Evolutionary conservation across 64 coral and sea anemone species (phyloP).

Genomic region (Pachyseris speciosa): DNA sequence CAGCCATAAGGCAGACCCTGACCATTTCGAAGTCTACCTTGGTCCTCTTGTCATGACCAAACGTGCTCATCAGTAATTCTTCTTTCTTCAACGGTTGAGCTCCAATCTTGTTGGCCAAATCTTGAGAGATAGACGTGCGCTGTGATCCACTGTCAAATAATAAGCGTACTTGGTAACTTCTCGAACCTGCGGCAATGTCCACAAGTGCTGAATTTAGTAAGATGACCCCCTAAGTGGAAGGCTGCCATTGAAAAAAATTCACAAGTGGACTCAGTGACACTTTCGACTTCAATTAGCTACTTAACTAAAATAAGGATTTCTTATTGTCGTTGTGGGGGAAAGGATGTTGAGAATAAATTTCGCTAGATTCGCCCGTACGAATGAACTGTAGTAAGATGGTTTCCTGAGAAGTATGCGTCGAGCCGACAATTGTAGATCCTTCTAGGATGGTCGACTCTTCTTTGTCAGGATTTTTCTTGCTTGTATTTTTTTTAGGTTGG

Average conservation of each 20-base stretch:
- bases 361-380: too few species aligned
- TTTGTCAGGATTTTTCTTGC: too few species aligned
- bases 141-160: conserved; percentile 31
- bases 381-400: conserved; percentile 49
- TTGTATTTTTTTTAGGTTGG: background rate
- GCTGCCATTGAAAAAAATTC: too few species aligned
- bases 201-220: conserved; percentile 14
- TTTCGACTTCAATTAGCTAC: too few species aligned
- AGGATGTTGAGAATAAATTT: too few species aligned
- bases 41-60: background rate
- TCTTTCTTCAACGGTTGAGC: conserved; percentile 44
- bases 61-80: conserved; percentile 30
- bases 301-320: too few species aligned
- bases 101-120: conserved; percentile 10
- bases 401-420: background rate
- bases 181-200: background rate
- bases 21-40: conserved; percentile 34
- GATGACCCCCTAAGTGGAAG: too few species aligned
- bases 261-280: too few species aligned
- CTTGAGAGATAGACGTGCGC: too few species aligned
- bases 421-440: background rate
- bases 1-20: conserved; percentile 14
- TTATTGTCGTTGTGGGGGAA: too few species aligned
- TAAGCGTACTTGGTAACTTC: background rate
- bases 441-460: too few species aligned